Base-by-base conservation (phyloP, 2,888 invertebrate genomes). In the Oegoconia quadripuncta region DNA sequence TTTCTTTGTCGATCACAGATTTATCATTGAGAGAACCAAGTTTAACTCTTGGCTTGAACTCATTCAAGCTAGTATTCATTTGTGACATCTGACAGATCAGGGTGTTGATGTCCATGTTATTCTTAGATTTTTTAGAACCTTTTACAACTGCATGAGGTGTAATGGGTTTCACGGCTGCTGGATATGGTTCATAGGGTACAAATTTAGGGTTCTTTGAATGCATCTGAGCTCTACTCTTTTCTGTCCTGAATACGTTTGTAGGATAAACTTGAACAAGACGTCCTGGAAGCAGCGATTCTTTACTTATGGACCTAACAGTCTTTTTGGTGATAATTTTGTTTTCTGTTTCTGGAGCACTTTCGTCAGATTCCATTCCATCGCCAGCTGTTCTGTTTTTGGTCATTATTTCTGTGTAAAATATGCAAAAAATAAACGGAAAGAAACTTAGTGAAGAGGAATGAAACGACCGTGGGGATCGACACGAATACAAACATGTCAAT, bases 141-240 rank as follows among this genome's bases (percentile, higher is more conserved):
- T 77, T 81, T 13, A 65, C 60, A 34, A 77, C 74, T 44, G 86
- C 70, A 45, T 75, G 74, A 0, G 92, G 90, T 13, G 92, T 84
- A 45, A 96, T 94, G 5, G 95, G 94, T 63, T 92, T 93, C 0
- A 95, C 93, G 34, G 96, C 95, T 11, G 92, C 95, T 61, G 95
- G 92, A 64, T 96, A 96, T 0, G 96, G 96, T 64, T 97, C 96
- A 54, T 94, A 95, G 0, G 96, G 96, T 22, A 97, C 90, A 73
- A 96, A 96, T 65, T 93, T 95, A 0, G 95, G 95, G 50, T 93
- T 92, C 59, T 91, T 92, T 8, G 90, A 74, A 34, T 88, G 75
- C 45, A 83, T 82, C 27, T 79, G 82, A 11, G 87, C 81, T 33
- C 86, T 86, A 55, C 89, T 90, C 51, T 89, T 90, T 28, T 89